Base-by-base conservation (phyloP, 2,888 invertebrate genomes). In the Cheilosia scutellata region DNA sequence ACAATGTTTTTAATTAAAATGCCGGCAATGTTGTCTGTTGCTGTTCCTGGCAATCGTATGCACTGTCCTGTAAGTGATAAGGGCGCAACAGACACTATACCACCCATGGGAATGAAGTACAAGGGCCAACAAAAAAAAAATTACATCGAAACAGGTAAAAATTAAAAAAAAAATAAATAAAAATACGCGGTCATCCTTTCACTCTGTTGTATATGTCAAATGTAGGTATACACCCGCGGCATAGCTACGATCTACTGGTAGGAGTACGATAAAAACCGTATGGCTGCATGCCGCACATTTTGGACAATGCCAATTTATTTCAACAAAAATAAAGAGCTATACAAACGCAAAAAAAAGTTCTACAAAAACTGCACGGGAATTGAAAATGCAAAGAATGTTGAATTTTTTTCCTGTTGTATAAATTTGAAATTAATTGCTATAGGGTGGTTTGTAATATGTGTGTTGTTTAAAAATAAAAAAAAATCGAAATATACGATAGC, bases 1-100 rank as follows among this genome's bases (percentile, higher is more conserved):
- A 80, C 75, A 86, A 76, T 80, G 76, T 86, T 86, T 84, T 86
- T 86, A 86, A 86, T 86, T 86, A 86, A 86, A 86, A 86, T 80
- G 84, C 80, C 80, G 84, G 80, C 84, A 84, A 84, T 84, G 80
- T 84, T 80, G 75, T 80, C 71, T 80, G 75, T 66, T 76, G 65
- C 79, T 72, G 82, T 68, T 83, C 58, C 77, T 77, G 77, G 77
- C 82, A 71, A 82, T 82, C 51, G 25, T 29, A 51, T 79, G 70
- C 60, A 78, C 11, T 74, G 57, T 63, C 27, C 68, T 76, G 84
- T 72, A 76, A 86, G 76, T 80, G 84, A 86, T 86, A 86, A 86
- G 76, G 70, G 65, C 60, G 60, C 71, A 58, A 37, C 78, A 42
- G 44, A 13, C 42, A 6, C 25, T 37, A 9, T 7, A 9, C 33